Percentiles rank a stretch among this genome's conserved stretches.
Evolutionary conservation across 2,797 vertebrate genomes (phyloP).

Genomic region (Pseudopleuronectes americanus): DNA sequence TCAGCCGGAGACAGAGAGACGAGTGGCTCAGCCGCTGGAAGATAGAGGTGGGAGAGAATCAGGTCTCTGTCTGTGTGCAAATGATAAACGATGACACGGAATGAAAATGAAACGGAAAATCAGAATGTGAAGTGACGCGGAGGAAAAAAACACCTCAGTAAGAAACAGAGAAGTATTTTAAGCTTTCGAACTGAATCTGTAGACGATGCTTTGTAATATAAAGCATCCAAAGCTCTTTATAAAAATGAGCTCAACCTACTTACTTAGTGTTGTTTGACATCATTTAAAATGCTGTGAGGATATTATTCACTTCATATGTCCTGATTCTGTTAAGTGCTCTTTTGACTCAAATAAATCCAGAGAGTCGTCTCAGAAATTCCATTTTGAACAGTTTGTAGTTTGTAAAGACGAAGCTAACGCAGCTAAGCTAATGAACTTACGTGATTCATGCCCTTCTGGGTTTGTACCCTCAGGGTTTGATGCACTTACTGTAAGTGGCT

Average conservation of each 20-base stretch:
- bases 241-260: constrained; percentile 14
- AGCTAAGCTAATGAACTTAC: no score
- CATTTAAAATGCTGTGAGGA: background rate
- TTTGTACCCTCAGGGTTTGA: no score
- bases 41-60: constrained; percentile 88
- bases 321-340: constrained; percentile 38
- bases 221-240: constrained; percentile 1
- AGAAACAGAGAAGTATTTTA: constrained; percentile 1
- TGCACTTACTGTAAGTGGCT: no score
- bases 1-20: constrained; percentile 94
- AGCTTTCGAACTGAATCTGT: constrained; percentile 11
- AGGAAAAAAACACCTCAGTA: background rate
- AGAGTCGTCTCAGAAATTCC: constrained; percentile 19
- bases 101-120: background rate
- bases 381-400: constrained; percentile 33
- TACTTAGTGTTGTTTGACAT: background rate
- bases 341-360: constrained; percentile 40
- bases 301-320: no score
- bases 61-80: constrained; percentile 58
- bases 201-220: constrained; percentile 13
- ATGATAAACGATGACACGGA: constrained; percentile 6
- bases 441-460: no score
- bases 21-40: constrained; percentile 95
- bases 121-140: no score
- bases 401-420: background rate